Conservation (phyloP, 2,113 vertebrate species). For the Percopsis transmontana region DNA sequence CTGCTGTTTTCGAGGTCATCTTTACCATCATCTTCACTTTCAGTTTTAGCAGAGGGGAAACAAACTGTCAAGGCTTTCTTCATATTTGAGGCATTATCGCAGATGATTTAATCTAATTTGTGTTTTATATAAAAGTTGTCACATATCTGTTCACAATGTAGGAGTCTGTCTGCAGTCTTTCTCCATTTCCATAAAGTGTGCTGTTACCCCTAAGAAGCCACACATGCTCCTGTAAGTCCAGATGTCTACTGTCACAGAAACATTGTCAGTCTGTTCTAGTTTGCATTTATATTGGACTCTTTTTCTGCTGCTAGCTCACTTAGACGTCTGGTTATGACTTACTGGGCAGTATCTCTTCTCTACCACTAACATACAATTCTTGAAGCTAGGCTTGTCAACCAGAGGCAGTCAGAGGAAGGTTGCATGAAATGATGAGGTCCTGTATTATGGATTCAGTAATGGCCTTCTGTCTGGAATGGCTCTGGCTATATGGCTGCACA, state of each 20-base stretch:
- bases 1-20: constrained; percentile 8
- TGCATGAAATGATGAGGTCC: constrained; percentile 41
- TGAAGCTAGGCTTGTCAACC: constrained; percentile 27
- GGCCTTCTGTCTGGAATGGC: constrained; percentile 26
- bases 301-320: constrained; percentile 27
- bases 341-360: constrained; percentile 28
- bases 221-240: constrained; percentile 29
- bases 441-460: constrained; percentile 27
- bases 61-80: constrained; percentile 13
- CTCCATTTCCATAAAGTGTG: constrained; percentile 14
- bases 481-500: constrained; percentile 4
- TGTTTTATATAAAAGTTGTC: constrained; percentile 14
- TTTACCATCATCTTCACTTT: constrained; percentile 7
- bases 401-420: constrained; percentile 30
- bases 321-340: constrained; percentile 23
- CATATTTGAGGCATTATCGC: constrained; percentile 19
- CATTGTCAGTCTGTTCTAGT: constrained; percentile 18
- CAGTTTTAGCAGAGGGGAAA: constrained; percentile 1
- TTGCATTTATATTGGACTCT: constrained; percentile 10
- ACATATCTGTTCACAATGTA: constrained; percentile 18
- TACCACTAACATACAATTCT: constrained; percentile 22
- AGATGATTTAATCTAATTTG: constrained; percentile 25
- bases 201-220: constrained; percentile 24
- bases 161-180: constrained; percentile 22
- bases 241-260: constrained; percentile 29